Base-by-base conservation (phyloP, 2,797 vertebrate species). In the Galagoides demidoff region DNA sequence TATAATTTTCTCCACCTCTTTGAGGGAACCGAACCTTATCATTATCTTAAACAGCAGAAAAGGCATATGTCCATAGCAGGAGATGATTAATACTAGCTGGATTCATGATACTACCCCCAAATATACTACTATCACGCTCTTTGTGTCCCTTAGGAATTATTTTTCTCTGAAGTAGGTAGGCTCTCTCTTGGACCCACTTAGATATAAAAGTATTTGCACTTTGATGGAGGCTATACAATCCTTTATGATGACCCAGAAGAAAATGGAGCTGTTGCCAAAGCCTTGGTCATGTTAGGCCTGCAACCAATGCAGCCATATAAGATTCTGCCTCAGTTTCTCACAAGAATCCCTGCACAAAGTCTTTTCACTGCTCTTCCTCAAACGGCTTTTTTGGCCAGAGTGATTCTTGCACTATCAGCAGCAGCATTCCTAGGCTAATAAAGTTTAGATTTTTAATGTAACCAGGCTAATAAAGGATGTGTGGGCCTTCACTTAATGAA, bases 111-210 rank as follows among this genome's bases (percentile, higher is more conserved):
- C n/a, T 34, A 92, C 12, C 7, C 92, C 25, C 70, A 5, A 93
- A 95, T 81, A 73, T 95, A 55, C 25, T 85, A 29, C 84, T 39
- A 74, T 59, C 17, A 71, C 16, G 25, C 12, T 85, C 7, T 82
- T 74, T 74, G 7, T 81, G 29, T 66, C 61, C 27, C 34, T 19
- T 14, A 64, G 12, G 3, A 57, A 5, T 59, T 95, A 5, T 68
- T 92, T 95, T 59, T 78, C 55, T 84, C 57, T 90, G 27, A 89
- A 93, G n/a, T 13, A 77, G 52, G 31, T 37, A 92, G 43, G 3
- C 3, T 16, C 1, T 61, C 3, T 68, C 16, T 90, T 90, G 37
- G 14, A 71, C 81, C 4, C 68, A 68, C n/a, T 85, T 63, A 66
- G 10, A 27, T 76, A 74, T 20, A 84, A 63, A 23, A 66, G 10